phyloP scores from a whole-genome alignment of 2,113 vertebrate species.

The Bathybates hornii region DNA sequence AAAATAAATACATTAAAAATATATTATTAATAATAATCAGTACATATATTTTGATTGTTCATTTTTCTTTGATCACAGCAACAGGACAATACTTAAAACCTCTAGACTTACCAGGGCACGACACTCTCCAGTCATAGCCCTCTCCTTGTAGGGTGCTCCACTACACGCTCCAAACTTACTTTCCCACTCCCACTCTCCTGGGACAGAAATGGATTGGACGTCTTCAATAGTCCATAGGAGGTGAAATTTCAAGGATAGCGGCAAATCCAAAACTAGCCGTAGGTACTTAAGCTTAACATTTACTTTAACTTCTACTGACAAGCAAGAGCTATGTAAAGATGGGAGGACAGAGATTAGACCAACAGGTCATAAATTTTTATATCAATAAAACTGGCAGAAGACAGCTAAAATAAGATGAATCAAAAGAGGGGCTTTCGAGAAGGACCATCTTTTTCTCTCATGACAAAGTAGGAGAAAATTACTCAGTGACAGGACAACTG shows the following conservation, averaged over 20 bases:
- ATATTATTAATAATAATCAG: not conserved
- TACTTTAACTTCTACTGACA: not conserved
- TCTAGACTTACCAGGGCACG: conserved; percentile 69
- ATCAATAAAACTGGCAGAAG: not conserved
- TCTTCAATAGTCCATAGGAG: conserved; percentile 35
- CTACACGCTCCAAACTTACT: conserved; percentile 68
- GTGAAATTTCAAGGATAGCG: conserved; percentile 25
- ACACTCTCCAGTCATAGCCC: conserved; percentile 60
- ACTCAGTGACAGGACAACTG: not conserved
- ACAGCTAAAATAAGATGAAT: not conserved
- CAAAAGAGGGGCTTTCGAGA: not conserved
- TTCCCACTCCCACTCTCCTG: conserved; percentile 55
- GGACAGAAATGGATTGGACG: conserved; percentile 64
- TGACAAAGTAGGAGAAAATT: not conserved
- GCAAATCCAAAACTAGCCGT: not conserved
- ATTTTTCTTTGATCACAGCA: conserved; percentile 34
- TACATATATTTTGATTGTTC: not conserved
- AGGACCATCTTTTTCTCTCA: not conserved
- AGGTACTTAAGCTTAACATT: not conserved
- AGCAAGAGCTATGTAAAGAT: not conserved
- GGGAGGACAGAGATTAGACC: not conserved
- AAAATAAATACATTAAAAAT: not conserved
- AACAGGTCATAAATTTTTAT: not conserved
- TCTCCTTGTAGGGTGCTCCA: conserved; percentile 46
- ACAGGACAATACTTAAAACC: conserved; percentile 60